Percentiles rank a stretch among this genome's conserved stretches.
Conservation (phyloP, 2,113 vertebrate genomes). For the Oxyruncus cristatus region DNA sequence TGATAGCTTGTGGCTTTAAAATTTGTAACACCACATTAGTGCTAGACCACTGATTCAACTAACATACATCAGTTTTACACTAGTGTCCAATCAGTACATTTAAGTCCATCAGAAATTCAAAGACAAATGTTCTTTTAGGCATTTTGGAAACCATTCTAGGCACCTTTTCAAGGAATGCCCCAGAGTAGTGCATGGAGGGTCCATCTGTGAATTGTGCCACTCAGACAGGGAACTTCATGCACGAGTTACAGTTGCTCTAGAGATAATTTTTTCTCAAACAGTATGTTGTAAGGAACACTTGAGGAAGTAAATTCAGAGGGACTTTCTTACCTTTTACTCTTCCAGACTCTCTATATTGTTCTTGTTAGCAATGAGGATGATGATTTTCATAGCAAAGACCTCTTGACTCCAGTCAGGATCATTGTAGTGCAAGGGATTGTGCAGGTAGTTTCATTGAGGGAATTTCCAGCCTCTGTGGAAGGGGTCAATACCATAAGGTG, state of each 20-base stretch:
- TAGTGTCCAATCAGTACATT: not conserved
- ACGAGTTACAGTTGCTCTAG: not conserved
- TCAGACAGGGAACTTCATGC: not conserved
- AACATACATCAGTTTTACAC: not conserved
- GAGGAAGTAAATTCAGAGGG: not conserved
- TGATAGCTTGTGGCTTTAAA: not conserved
- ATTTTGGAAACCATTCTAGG: not conserved
- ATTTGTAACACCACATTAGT: not conserved
- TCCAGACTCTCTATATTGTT: not conserved
- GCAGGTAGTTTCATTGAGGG: not conserved
- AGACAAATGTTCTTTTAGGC: not conserved
- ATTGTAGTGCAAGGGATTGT: not conserved
- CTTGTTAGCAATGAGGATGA: not conserved
- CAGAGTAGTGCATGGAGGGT: not conserved
- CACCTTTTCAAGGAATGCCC: not conserved
- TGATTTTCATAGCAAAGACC: not conserved
- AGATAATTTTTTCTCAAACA: not conserved
- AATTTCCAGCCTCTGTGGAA: constrained; percentile 17
- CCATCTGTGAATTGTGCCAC: not conserved
- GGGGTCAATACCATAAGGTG: not conserved
- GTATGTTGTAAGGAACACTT: not conserved
- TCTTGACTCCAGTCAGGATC: not conserved
- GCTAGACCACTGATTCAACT: not conserved
- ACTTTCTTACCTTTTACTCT: not conserved
- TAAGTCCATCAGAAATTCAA: not conserved